Conservation (phyloP, 2,888 invertebrate species). For the Polyploca ridens region DNA sequence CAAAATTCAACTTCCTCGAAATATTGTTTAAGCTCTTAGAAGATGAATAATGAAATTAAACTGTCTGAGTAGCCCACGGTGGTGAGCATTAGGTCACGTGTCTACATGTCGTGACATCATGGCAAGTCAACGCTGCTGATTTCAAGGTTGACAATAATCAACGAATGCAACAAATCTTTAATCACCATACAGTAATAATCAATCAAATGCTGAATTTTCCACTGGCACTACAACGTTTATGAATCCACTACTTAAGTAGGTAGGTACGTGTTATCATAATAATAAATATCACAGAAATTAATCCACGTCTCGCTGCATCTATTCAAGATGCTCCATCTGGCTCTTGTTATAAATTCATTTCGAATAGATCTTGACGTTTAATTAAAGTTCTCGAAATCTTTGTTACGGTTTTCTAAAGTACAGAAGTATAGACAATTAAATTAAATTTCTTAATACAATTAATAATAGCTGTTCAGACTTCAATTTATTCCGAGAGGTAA, state of each 20-base stretch:
- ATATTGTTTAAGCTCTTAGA: neutral
- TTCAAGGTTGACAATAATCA: constrained; percentile 49
- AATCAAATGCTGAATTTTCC: constrained; percentile 34
- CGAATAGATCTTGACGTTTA: constrained; percentile 40
- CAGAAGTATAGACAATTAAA: neutral
- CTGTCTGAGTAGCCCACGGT: neutral
- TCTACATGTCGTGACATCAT: constrained; percentile 51
- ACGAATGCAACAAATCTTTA: constrained; percentile 39
- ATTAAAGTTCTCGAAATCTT: constrained; percentile 47
- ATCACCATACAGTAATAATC: constrained; percentile 39
- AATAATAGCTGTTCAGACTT: neutral
- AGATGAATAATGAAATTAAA: neutral
- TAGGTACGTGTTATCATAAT: constrained; percentile 18
- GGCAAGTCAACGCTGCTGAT: constrained; percentile 38
- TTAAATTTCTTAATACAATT: neutral
- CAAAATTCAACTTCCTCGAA: neutral
- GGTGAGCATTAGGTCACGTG: constrained; percentile 43
- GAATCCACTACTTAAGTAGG: constrained; percentile 22
- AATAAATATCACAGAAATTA: constrained; percentile 8
- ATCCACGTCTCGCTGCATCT: constrained; percentile 10
- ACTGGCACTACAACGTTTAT: constrained; percentile 17
- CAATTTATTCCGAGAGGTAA: neutral
- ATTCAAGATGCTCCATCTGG: constrained; percentile 17
- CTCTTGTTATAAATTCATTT: constrained; percentile 26
- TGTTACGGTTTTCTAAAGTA: constrained; percentile 24